These are phyloP conservation scores for Elephantulus edwardii DNA, from an alignment of 2,113 vertebrate species.

Conservation along the genomic window DNA sequence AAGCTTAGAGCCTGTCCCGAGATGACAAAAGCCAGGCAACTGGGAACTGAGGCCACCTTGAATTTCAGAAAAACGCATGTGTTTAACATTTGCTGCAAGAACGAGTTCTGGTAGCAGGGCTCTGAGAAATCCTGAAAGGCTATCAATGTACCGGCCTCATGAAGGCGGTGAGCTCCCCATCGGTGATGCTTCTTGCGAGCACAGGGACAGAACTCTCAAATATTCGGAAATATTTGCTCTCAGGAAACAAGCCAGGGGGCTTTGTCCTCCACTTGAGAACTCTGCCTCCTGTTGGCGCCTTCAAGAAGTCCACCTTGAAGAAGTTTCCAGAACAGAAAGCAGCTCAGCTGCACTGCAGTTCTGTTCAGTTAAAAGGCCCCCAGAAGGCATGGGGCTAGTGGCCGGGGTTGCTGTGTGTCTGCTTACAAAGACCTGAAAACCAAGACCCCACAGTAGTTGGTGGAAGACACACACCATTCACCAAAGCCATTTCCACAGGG, in stretches of 20 bases:
- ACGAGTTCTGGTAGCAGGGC: neutral
- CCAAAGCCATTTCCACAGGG: neutral
- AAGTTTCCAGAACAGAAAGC: neutral
- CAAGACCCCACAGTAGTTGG: neutral
- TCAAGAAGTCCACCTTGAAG: too few species aligned
- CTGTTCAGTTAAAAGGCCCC: fast-evolving
- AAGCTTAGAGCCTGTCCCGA: slow-evolving; percentile 78
- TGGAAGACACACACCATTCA: too few species aligned
- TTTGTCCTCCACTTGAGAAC: neutral
- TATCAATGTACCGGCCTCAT: neutral
- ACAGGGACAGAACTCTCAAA: neutral
- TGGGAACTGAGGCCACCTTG: slow-evolving; percentile 73
- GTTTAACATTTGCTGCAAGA: neutral
- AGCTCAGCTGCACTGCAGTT: fast-evolving
- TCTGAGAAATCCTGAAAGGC: neutral
- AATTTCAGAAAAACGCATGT: slow-evolving; percentile 57
- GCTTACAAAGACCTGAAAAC: too few species aligned
- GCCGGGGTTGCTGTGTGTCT: too few species aligned
- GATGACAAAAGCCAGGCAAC: slow-evolving; percentile 84
- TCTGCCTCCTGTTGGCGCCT: too few species aligned
- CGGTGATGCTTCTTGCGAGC: neutral
- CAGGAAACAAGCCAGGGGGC: neutral
- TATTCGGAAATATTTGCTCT: neutral
- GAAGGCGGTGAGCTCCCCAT: neutral
- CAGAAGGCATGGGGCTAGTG: too few species aligned